These are phyloP conservation scores for Cataglyphis rosenhaueri DNA, from an alignment of 2,888 invertebrate genomes.

Conservation along the genomic window DNA sequence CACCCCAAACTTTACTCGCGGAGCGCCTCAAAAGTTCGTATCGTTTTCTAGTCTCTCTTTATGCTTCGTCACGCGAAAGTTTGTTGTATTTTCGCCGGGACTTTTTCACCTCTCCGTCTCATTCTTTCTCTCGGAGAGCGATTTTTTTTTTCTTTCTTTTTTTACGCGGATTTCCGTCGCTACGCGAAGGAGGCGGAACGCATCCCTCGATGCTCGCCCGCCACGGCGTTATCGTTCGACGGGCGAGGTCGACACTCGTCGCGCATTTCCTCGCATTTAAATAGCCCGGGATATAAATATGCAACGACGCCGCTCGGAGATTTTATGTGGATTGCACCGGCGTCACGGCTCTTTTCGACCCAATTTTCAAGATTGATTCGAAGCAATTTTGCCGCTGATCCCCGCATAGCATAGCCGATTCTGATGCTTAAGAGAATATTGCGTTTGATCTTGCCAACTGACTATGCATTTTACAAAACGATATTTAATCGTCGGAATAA, in stretches of 20 bases:
- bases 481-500: background rate
- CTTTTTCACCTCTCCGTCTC: slow-evolving; percentile 32
- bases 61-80: slow-evolving; percentile 60
- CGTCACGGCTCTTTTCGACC: slow-evolving; percentile 69
- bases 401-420: slow-evolving; percentile 25
- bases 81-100: slow-evolving; percentile 42
- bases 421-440: background rate
- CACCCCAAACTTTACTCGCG: slow-evolving; percentile 53
- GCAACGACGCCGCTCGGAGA: slow-evolving; percentile 66
- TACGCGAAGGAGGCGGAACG: slow-evolving; percentile 48
- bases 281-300: slow-evolving; percentile 75
- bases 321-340: slow-evolving; percentile 69
- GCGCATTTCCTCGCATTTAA: slow-evolving; percentile 71
- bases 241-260: slow-evolving; percentile 66
- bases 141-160: background rate
- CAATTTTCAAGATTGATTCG: slow-evolving; percentile 79
- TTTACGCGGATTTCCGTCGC: slow-evolving; percentile 14
- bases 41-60: slow-evolving; percentile 54
- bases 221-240: slow-evolving; percentile 34
- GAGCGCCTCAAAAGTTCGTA: slow-evolving; percentile 56
- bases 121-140: background rate
- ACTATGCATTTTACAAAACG: background rate
- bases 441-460: background rate
- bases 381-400: slow-evolving; percentile 64
- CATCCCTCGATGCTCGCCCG: background rate